Evolutionary conservation across 2,113 vertebrate species (phyloP), one percentile per base, ranked within the genome.

Genomic region (Tympanuchus pallidicinctus): DNA sequence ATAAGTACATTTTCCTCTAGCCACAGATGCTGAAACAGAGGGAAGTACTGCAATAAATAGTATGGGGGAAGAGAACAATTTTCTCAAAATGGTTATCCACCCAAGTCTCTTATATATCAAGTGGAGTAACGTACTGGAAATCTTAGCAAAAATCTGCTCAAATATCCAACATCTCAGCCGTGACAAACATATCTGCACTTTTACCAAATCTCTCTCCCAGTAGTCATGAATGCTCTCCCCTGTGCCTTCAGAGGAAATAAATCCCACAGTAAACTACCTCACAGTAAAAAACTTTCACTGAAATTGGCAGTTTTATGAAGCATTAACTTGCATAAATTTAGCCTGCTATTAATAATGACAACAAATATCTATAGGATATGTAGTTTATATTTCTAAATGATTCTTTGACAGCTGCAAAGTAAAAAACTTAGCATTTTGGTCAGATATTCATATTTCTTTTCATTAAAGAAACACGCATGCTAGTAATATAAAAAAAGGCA

Each of bases 351-450:
- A 71, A 54, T 61, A 61, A 54, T 30, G 27, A 54, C 17, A 54
- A 57, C 32, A 57, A 71, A 50, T 61, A 61, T 67, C 9, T 50
- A 34, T 3, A 61, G n/a, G 17, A 71, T 65, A 50, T 18, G 2
- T 13, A 64, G 4, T 30, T 84, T 36, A 22, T 67, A 30, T 24
- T 14, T n/a, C 30, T 65, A 64, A 67, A 38, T 34, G 13, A 22
- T 69, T 88, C 60, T 52, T 48, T 75, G 36, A 54, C n/a, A 83
- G 27, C 78, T 92, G 52, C 56, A 65, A 75, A 48, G 69, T 66
- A 94, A 90, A 93, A 89, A 92, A 93, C 76, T 17, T 11, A 78
- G 61, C 7, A 69, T 80, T 95, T 74, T 56, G 22, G 21, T 69
- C 2, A 86, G 28, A 69, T 72, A 54, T 85, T 34, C 34, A 11